Percentiles rank a stretch among this genome's conserved stretches.
phyloP scores from a whole-genome alignment of 2,113 vertebrate species.

The Pituophis catenifer region DNA sequence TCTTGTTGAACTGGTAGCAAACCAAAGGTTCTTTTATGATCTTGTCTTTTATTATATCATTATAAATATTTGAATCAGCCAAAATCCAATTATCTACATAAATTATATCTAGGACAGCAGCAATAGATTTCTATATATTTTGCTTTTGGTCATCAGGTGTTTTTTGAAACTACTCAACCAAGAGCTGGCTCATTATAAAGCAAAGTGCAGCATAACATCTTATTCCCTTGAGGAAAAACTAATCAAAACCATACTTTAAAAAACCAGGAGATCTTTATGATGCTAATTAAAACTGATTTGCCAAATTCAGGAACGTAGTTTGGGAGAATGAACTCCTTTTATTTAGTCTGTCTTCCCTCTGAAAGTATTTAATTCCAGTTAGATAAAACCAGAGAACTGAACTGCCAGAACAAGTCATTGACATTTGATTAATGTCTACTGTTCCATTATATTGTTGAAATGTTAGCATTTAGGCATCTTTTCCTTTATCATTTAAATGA shows the following conservation, averaged over 20 bases:
- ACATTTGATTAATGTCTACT: slow-evolving; percentile 62
- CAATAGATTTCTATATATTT: slow-evolving; percentile 39
- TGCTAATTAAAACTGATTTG: slow-evolving; percentile 59
- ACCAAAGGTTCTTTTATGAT: neutral
- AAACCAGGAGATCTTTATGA: slow-evolving; percentile 26
- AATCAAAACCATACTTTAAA: slow-evolving; percentile 41
- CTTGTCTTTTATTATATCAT: neutral
- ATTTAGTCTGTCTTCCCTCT: slow-evolving; percentile 61
- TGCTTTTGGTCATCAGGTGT: neutral
- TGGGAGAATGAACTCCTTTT: slow-evolving; percentile 56
- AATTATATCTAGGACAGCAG: slow-evolving; percentile 15
- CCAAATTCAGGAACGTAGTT: slow-evolving; percentile 48
- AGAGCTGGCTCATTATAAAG: neutral
- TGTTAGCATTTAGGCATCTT: slow-evolving; percentile 26
- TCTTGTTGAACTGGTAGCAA: neutral
- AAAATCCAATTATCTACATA: slow-evolving; percentile 10
- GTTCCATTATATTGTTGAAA: slow-evolving; percentile 43
- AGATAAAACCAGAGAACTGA: slow-evolving; percentile 62
- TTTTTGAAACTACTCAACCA: slow-evolving; percentile 12
- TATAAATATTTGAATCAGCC: neutral
- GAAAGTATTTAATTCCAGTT: slow-evolving; percentile 63
- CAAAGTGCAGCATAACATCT: slow-evolving; percentile 33
- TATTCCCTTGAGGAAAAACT: neutral
- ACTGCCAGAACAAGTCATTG: slow-evolving; percentile 57
- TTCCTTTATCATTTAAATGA: neutral